phyloP scores from a whole-genome alignment of 1,140 invertebrate species.

The Bombus breviceps region DNA sequence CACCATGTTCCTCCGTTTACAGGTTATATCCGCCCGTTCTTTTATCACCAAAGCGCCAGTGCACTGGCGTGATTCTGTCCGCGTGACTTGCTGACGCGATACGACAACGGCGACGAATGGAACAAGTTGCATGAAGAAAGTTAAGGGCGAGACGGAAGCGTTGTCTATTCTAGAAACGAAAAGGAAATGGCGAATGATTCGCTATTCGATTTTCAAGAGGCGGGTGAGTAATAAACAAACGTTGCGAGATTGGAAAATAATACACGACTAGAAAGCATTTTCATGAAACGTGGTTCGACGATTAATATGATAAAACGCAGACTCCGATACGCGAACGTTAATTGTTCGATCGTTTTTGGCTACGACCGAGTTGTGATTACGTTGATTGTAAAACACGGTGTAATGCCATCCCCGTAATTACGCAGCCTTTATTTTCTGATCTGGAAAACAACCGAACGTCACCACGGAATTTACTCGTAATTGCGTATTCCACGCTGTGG shows the following conservation, averaged over 20 bases:
- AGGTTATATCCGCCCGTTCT: conserved; percentile 22
- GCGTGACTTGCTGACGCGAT: conserved; percentile 43
- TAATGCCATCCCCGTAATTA: conserved; percentile 45
- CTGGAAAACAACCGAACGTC: conserved; percentile 19
- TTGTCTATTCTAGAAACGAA: background rate
- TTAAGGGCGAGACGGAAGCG: conserved; percentile 34
- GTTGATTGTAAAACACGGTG: conserved; percentile 54
- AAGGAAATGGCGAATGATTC: too few relatives aligned
- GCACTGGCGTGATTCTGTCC: conserved; percentile 19
- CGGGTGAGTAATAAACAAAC: background rate
- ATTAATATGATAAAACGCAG: conserved; percentile 48
- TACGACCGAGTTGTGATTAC: conserved; percentile 23
- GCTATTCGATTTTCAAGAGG: background rate
- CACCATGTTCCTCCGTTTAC: background rate
- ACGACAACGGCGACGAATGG: conserved; percentile 51
- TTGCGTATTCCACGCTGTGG: conserved; percentile 24
- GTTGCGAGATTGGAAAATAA: background rate
- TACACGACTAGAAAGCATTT: background rate
- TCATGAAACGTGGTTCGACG: background rate
- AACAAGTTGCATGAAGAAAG: conserved; percentile 64
- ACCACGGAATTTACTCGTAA: conserved; percentile 48
- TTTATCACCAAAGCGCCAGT: conserved; percentile 48
- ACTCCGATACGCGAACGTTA: conserved; percentile 32
- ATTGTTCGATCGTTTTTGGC: conserved; percentile 30
- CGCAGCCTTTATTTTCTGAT: conserved; percentile 51